phyloP scores from a whole-genome alignment of 2,797 vertebrate species.

The Halcyon smyrnensis region DNA sequence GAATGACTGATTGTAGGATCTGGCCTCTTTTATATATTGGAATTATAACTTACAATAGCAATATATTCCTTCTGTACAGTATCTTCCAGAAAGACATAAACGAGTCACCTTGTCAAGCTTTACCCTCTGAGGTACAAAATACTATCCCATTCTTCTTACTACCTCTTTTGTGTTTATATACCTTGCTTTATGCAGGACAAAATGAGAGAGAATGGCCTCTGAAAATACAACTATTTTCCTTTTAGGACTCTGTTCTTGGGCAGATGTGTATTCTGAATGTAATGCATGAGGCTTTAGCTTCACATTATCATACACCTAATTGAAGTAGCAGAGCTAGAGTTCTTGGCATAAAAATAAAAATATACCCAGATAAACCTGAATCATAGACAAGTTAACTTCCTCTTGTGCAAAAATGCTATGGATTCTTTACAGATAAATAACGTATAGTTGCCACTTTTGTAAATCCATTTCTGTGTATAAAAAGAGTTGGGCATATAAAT shows the following conservation, averaged over 20 bases:
- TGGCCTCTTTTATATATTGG: slow-evolving; percentile 10
- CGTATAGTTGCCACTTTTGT: neutral
- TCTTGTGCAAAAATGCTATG: neutral
- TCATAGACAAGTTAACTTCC: slow-evolving; percentile 13
- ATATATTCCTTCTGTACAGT: slow-evolving; percentile 34
- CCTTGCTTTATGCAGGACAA: neutral
- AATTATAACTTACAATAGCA: slow-evolving; percentile 9
- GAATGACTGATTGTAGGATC: slow-evolving; percentile 15
- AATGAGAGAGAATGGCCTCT: neutral
- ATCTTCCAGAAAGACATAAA: slow-evolving; percentile 48
- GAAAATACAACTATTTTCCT: neutral
- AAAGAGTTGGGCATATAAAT: neutral
- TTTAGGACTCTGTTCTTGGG: neutral
- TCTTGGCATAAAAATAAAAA: slow-evolving; percentile 16
- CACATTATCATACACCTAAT: neutral
- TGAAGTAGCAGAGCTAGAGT: neutral
- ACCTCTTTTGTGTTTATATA: slow-evolving; percentile 35
- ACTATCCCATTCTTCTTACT: neutral
- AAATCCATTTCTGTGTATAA: neutral
- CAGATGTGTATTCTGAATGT: neutral
- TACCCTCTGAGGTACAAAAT: slow-evolving; percentile 36
- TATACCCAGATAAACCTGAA: slow-evolving; percentile 6
- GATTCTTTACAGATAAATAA: slow-evolving; percentile 25
- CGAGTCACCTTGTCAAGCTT: slow-evolving; percentile 58
- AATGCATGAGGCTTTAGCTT: neutral